These are phyloP conservation scores for Phalanger gymnotis DNA, from an alignment of 2,797 vertebrate species.

Conservation along the genomic window DNA sequence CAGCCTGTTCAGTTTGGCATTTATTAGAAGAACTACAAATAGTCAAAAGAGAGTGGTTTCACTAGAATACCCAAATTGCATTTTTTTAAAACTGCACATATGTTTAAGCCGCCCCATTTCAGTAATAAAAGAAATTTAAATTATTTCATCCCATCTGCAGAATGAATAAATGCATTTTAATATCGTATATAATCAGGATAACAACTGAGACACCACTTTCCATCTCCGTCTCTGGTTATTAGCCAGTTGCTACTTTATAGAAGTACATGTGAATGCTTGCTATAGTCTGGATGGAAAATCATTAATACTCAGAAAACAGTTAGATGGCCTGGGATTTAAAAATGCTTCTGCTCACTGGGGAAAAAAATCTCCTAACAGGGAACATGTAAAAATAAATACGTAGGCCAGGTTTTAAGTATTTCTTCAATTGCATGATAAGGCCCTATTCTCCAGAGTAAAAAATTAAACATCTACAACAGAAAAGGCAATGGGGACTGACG, in stretches of 20 bases:
- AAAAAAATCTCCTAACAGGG: background rate
- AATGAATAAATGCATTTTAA: slow-evolving; percentile 31
- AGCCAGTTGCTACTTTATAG: background rate
- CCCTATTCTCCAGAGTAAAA: background rate
- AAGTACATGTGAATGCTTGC: background rate
- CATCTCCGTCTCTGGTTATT: background rate
- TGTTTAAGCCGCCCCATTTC: slow-evolving; percentile 21
- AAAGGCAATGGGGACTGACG: slow-evolving; percentile 72
- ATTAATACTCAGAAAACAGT: background rate
- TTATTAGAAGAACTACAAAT: background rate
- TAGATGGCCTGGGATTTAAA: background rate
- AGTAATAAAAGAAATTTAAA: slow-evolving; percentile 45
- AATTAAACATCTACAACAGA: background rate
- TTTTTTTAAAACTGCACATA: background rate
- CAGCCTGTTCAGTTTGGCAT: background rate
- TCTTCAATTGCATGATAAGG: background rate
- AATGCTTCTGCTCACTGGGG: no score
- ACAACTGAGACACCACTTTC: slow-evolving; percentile 24
- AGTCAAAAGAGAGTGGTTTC: background rate
- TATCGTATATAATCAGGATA: slow-evolving; percentile 38
- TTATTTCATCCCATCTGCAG: slow-evolving; percentile 55
- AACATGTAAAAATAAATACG: background rate
- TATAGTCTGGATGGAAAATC: background rate
- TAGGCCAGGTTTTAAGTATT: background rate
- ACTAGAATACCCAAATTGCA: background rate